Evolutionary conservation across 2,888 invertebrate genomes (phyloP).

Genomic region (Ennomos erosarius): DNA sequence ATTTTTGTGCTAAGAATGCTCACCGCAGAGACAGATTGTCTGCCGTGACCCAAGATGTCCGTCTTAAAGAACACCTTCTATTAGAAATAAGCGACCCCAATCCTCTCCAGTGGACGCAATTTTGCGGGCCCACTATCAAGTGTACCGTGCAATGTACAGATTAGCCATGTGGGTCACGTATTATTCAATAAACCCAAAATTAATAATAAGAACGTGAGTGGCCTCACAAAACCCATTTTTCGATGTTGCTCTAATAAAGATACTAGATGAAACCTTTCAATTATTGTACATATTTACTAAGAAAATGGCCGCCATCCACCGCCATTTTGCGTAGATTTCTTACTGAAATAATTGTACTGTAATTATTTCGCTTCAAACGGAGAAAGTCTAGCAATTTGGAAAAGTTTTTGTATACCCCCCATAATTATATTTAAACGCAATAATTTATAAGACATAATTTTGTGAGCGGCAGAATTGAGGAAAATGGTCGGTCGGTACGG

Average conservation of each 20-base stretch:
- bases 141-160: conserved; percentile 40
- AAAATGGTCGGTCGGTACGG: conserved; percentile 47
- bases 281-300: conserved; percentile 46
- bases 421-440: conserved; percentile 59
- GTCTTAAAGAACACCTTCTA: conserved; percentile 25
- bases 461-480: conserved; percentile 53
- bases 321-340: conserved; percentile 42
- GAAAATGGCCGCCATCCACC: conserved; percentile 40
- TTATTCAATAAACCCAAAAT: conserved; percentile 82
- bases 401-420: conserved; percentile 18
- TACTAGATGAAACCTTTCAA: conserved; percentile 45
- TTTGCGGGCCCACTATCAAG: conserved; percentile 63
- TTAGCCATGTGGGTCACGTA: conserved; percentile 74
- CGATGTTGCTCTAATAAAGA: conserved; percentile 66
- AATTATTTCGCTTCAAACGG: conserved; percentile 52
- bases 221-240: conserved; percentile 60
- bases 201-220: conserved; percentile 74
- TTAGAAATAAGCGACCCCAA: conserved; percentile 54
- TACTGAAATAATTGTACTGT: conserved; percentile 39
- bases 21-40: too few relatives aligned
- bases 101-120: conserved; percentile 64
- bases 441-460: conserved; percentile 68
- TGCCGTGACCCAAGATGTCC: neutral
- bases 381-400: conserved; percentile 46
- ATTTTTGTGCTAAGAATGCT: too few relatives aligned